A percentile compares a stretch with the other conserved stretches of the same genome.
Evolutionary conservation across 2,888 invertebrate genomes (phyloP).

Genomic region (Coenonympha arcania): DNA sequence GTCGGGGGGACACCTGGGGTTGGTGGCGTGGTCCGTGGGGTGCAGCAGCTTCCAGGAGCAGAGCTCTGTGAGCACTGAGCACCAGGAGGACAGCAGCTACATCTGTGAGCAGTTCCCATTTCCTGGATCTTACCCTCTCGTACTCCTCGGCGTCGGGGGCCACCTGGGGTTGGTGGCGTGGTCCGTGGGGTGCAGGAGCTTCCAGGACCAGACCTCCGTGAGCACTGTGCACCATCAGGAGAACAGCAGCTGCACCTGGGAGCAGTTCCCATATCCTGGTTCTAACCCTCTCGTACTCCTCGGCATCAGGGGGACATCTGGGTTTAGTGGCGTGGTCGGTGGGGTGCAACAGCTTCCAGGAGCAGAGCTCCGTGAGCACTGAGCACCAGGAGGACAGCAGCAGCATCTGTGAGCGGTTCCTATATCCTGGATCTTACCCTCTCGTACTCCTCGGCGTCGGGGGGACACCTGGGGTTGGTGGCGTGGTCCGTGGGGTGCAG

Average conservation of each 20-base stretch:
- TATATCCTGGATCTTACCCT: conserved; percentile 71
- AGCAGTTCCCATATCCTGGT: conserved; percentile 57
- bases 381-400: conserved; percentile 97
- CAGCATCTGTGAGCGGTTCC: no score
- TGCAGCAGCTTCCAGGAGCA: conserved; percentile 99
- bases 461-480: conserved; percentile 94
- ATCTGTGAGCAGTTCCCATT: no score
- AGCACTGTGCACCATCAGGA: conserved; percentile 98
- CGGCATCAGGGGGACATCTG: conserved; percentile 95
- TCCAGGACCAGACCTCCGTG: conserved; percentile 98
- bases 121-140: conserved; percentile 79
- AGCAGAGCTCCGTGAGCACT: conserved; percentile 95
- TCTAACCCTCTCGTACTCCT: conserved; percentile 94
- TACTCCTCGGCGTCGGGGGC: conserved; percentile 98
- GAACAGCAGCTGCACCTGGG: conserved; percentile 93
- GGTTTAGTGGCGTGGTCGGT: conserved; percentile 97
- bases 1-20: conserved; percentile 93
- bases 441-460: conserved; percentile 98
- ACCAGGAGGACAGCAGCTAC: conserved; percentile 96
- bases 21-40: conserved; percentile 97
- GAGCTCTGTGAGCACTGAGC: conserved; percentile 94
- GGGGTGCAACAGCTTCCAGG: conserved; percentile 98
- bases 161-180: conserved; percentile 96
- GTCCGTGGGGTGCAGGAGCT: conserved; percentile 97
- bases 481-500: conserved; percentile 98